Conservation (phyloP, 1,140 invertebrate species). For the Drosophila hydei region DNA sequence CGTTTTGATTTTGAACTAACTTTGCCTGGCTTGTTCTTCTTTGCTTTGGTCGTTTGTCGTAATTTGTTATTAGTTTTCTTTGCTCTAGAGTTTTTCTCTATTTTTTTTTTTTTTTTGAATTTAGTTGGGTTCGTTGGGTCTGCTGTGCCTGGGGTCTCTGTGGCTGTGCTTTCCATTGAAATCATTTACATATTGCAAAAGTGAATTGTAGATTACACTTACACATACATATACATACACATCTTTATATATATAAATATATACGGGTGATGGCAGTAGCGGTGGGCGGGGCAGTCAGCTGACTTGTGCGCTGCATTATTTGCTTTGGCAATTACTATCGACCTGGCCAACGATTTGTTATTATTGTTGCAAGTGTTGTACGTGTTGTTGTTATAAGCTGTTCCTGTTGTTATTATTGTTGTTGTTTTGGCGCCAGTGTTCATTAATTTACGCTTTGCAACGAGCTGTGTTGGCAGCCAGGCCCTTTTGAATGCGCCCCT, state of each 20-base stretch:
- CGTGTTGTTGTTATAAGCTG: constrained; percentile 28
- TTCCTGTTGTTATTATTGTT: constrained; percentile 31
- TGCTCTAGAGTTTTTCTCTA: constrained; percentile 11
- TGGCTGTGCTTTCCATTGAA: constrained; percentile 70
- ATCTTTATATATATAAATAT: constrained; percentile 5
- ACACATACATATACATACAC: constrained; percentile 1
- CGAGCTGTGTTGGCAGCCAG: constrained; percentile 1
- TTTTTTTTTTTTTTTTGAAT: constrained; percentile 1
- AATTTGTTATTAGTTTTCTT: constrained; percentile 79
- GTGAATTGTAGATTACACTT: constrained; percentile 44
- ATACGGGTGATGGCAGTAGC: background rate
- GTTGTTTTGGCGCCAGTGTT: constrained; percentile 58
- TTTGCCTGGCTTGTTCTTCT: constrained; percentile 37
- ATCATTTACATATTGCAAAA: constrained; percentile 79
- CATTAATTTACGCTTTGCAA: constrained; percentile 61
- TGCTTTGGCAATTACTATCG: constrained; percentile 68
- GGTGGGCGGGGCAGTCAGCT: constrained; percentile 18
- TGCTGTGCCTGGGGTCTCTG: constrained; percentile 11
- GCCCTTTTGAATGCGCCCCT: constrained; percentile 30
- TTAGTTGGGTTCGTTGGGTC: constrained; percentile 24
- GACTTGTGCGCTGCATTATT: constrained; percentile 63
- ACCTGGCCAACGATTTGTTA: constrained; percentile 72
- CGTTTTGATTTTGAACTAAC: background rate
- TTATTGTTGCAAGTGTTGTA: constrained; percentile 52
- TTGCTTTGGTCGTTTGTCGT: constrained; percentile 64